These are phyloP conservation scores for Percopsis transmontana DNA, from an alignment of 2,113 vertebrate species.

Conservation along the genomic window DNA sequence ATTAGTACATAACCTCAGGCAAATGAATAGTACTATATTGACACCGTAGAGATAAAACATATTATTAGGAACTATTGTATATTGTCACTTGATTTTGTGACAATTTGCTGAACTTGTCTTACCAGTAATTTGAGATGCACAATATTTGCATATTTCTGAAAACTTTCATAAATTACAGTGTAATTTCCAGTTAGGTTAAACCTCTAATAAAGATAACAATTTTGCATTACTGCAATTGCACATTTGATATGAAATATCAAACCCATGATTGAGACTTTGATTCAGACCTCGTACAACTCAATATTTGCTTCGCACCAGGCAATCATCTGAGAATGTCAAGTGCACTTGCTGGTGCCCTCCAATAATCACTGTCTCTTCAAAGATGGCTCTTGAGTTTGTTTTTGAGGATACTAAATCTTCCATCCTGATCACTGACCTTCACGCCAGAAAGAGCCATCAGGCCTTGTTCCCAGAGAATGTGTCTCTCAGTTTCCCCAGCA, in stretches of 20 bases:
- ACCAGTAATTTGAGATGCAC: no score
- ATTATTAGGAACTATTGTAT: no score
- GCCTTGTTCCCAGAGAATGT: slow-evolving; percentile 18
- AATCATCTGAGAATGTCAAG: slow-evolving; percentile 15
- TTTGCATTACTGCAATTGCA: not conserved
- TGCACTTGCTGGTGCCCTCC: not conserved
- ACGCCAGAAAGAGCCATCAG: slow-evolving; percentile 10
- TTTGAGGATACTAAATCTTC: not conserved
- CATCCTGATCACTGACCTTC: not conserved
- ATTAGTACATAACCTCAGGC: no score
- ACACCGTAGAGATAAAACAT: no score
- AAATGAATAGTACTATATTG: no score
- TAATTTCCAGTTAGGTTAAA: no score
- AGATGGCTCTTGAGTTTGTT: slow-evolving; percentile 9
- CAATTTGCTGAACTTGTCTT: no score
- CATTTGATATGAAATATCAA: not conserved
- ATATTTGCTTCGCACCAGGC: not conserved
- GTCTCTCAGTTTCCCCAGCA: slow-evolving; percentile 25
- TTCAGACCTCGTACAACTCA: not conserved
- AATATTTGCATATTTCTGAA: no score
- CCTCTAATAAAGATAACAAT: no score
- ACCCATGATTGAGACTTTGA: not conserved
- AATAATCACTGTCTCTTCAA: slow-evolving; percentile 4
- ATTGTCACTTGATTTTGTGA: no score
- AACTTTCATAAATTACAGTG: no score